Conservation (phyloP, 2,113 vertebrate species). For the zebrafish (Danio rerio) region DNA sequence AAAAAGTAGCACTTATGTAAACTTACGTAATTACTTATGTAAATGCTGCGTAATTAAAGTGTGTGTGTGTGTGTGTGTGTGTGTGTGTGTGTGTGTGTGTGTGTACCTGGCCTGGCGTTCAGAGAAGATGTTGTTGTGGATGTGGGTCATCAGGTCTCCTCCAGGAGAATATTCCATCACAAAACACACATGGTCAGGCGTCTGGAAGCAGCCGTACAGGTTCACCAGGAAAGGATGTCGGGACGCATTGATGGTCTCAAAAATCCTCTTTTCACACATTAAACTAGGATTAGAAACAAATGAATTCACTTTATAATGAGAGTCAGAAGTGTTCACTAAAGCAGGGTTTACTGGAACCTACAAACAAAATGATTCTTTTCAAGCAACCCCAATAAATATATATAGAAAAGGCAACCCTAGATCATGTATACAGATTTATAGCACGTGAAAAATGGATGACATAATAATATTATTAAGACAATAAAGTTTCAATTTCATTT, state of each 20-base stretch:
- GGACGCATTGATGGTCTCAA: constrained; percentile 87
- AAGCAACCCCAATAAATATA: not conserved
- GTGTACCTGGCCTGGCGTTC: constrained; percentile 83
- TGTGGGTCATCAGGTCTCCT: constrained; percentile 97
- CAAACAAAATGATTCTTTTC: not conserved
- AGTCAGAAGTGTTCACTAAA: not conserved
- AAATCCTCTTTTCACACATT: constrained; percentile 95
- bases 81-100: no score
- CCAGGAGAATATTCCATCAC: constrained; percentile 94
- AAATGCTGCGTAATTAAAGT: not conserved
- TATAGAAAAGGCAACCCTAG: no score
- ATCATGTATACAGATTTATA: not conserved
- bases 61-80: no score
- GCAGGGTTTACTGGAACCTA: not conserved
- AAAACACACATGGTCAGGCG: constrained; percentile 89
- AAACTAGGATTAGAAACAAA: constrained; percentile 74
- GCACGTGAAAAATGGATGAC: not conserved
- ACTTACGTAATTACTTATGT: not conserved
- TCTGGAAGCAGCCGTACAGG: constrained; percentile 95
- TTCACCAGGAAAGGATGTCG: constrained; percentile 93
- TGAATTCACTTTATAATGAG: not conserved
- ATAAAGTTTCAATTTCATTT: no score
- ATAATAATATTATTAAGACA: not conserved
- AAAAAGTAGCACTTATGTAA: not conserved
- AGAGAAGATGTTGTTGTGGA: constrained; percentile 87